Evolutionary conservation across 2,113 vertebrate genomes (phyloP).

Genomic region (Leptocoma aspasia): DNA sequence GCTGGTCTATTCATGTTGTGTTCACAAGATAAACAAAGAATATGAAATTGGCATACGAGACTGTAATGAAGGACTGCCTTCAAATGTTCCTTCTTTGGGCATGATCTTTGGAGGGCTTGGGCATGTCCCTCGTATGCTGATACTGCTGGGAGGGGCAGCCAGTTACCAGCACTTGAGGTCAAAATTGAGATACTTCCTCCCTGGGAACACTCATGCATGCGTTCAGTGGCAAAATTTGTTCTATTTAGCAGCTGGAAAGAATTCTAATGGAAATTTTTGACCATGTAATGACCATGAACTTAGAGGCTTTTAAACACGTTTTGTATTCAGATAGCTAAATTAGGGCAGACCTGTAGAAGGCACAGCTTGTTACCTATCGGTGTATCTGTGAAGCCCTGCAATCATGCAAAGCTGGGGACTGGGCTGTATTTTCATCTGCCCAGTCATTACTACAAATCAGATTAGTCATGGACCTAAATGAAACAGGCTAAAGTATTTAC

Average conservation of each 20-base stretch:
- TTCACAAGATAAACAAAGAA: not conserved
- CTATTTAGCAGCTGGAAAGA: not conserved
- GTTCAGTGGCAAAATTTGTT: not conserved
- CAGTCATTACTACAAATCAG: not conserved
- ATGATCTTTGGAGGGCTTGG: not conserved
- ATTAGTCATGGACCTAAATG: not conserved
- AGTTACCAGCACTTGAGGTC: not conserved
- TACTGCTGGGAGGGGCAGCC: not conserved
- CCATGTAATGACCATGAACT: not conserved
- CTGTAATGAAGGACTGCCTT: not conserved
- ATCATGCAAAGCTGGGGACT: not conserved
- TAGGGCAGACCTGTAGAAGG: not conserved
- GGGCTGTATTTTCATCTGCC: not conserved
- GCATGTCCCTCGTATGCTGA: not conserved
- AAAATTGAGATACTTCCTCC: not conserved
- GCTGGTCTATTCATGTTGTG: slow-evolving; percentile 13
- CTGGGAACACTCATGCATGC: not conserved
- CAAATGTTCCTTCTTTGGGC: not conserved
- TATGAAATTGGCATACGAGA: not conserved
- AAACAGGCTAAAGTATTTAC: not conserved
- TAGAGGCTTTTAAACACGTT: not conserved
- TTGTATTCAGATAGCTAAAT: not conserved
- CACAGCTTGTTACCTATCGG: not conserved
- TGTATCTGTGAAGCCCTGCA: not conserved
- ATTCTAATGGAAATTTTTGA: not conserved